Conservation (phyloP, 2,113 vertebrate genomes). For the Telmatochromis sp. region DNA sequence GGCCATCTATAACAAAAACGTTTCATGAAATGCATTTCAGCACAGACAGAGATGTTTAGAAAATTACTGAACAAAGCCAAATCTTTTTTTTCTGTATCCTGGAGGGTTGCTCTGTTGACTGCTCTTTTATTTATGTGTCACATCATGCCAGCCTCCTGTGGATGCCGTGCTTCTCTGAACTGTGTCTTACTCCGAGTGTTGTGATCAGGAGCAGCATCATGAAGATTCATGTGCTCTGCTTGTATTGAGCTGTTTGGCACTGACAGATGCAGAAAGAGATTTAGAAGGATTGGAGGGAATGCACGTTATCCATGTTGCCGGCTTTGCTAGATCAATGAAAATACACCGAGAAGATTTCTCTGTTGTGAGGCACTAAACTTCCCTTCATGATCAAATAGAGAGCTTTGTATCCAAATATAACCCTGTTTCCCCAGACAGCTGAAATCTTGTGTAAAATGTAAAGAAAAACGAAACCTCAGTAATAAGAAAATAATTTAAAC, state of each 20-base stretch:
- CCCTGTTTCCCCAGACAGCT: neutral
- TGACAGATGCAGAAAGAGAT: constrained; percentile 15
- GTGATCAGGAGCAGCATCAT: constrained; percentile 9
- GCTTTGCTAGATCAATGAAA: constrained; percentile 5
- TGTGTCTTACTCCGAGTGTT: neutral
- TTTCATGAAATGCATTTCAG: neutral
- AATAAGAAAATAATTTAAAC: neutral
- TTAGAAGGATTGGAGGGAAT: constrained; percentile 12
- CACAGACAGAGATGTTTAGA: neutral
- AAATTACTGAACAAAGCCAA: neutral
- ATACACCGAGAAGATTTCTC: neutral
- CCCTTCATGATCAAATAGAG: neutral
- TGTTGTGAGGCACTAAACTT: neutral
- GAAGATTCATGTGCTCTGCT: neutral
- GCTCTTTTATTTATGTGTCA: constrained; percentile 13
- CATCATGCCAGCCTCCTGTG: neutral
- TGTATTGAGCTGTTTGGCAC: constrained; percentile 5
- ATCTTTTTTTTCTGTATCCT: neutral
- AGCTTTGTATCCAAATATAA: neutral
- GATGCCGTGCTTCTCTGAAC: neutral
- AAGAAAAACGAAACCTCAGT: neutral
- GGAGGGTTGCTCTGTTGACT: neutral
- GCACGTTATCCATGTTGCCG: neutral
- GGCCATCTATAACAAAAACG: neutral
- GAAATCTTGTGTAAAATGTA: neutral